Conservation (phyloP, 2,888 invertebrate species). For the Drosophila stalkeri region DNA sequence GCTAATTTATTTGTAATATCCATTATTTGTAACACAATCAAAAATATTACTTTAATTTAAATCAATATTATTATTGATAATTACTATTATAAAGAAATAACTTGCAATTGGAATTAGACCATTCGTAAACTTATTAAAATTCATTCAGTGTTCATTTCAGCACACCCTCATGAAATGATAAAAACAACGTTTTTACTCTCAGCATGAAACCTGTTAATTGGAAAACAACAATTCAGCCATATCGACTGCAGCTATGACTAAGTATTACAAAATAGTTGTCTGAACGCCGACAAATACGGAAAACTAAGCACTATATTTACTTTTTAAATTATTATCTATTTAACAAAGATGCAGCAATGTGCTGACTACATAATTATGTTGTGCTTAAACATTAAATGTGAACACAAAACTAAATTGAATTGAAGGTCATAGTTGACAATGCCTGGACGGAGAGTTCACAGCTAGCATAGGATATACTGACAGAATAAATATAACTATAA, state of each 20-base stretch:
- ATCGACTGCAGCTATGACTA: not conserved
- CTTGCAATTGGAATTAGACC: not conserved
- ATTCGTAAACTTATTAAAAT: not conserved
- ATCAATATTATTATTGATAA: not conserved
- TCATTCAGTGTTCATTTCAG: constrained; percentile 13
- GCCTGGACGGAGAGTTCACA: not conserved
- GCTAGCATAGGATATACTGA: not conserved
- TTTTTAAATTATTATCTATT: constrained; percentile 8
- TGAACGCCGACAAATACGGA: not conserved
- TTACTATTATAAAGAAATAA: not conserved
- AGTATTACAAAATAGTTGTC: not conserved
- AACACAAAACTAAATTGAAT: not conserved
- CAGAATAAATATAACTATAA: no score
- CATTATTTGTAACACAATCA: not conserved
- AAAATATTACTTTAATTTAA: not conserved
- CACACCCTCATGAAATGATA: not conserved
- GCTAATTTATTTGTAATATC: not conserved
- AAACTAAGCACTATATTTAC: constrained; percentile 1
- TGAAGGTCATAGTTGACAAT: not conserved
- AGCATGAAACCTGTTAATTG: not conserved
- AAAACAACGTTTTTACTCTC: not conserved
- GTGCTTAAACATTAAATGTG: not conserved
- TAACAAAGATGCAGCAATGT: not conserved
- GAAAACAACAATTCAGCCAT: constrained; percentile 1
- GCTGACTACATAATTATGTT: not conserved